Evolutionary conservation across 2,113 vertebrate genomes (phyloP), one percentile per base, ranked within the genome.

Genomic region (Dolichotis patagonum): DNA sequence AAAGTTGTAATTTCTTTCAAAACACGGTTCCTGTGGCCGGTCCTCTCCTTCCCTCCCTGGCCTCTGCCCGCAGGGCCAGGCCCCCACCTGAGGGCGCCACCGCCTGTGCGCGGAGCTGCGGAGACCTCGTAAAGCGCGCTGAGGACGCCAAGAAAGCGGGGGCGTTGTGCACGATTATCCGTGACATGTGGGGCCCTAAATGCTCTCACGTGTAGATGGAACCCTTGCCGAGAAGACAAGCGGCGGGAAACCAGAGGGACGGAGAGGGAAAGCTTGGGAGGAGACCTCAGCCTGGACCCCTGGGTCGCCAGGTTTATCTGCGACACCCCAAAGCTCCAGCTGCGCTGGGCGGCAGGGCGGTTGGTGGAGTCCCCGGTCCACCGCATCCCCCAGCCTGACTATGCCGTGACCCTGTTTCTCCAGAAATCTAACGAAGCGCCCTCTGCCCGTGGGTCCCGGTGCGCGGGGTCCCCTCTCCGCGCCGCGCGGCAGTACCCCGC

Each of bases 391-490:
- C 97, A 97, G 96, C 97, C 85, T 38, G 62, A 93, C 54, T 82
- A 96, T 58, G 95, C 83, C 93, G 88, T 80, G 97, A 92, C 69
- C 10, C 54, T 52, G 26, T 91, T 96, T 91, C 91, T 43, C 60
- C 32, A 80, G 87, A 85, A 71, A 94, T 73, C 80, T 75, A 95
- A 88, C 97, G 96, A 97, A 90, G 83, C 78, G 56, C 82, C 52
- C 60, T 71, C 41, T 78, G 80, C 49, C 71, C 28, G 38, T 19
- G 2, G n/a, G 60, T n/a, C 93, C 77, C 28, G 1, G 24, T 1
- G 38, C 52, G 16, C 60, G 35, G 11, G 2, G 84, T 14, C 41
- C 81, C 19, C n/a, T 3, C 58, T 16, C 4, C 28, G 30, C 24
- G 30, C 54, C 95, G 49, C 3, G 30, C 5, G 17, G 58, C 73